Evolutionary conservation across 2,797 vertebrate species (phyloP).

Genomic region (Enteromius unitaeniatus): DNA sequence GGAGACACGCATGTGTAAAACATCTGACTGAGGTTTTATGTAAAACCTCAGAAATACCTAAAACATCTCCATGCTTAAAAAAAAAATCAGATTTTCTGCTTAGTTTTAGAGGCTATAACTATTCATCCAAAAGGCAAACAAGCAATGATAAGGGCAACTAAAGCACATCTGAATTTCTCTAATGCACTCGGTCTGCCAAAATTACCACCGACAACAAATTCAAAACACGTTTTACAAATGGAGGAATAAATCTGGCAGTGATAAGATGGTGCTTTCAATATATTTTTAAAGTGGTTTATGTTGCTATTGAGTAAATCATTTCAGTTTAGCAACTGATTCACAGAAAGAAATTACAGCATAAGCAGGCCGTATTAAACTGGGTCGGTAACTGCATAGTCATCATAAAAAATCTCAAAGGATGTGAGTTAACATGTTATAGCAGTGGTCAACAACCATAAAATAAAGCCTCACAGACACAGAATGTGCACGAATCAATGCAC

Average conservation of each 20-base stretch:
- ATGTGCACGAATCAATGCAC: not conserved
- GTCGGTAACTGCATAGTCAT: conserved; percentile 10
- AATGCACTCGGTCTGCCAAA: conserved; percentile 26
- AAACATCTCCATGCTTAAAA: not conserved
- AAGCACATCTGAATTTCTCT: conserved; percentile 17
- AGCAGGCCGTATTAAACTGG: not conserved
- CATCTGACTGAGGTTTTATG: conserved; percentile 25
- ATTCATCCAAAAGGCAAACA: conserved; percentile 13
- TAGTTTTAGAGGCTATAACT: not conserved
- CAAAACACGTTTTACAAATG: conserved; percentile 33
- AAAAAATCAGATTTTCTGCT: not conserved
- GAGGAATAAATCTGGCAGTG: conserved; percentile 26
- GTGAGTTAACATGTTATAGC: conserved; percentile 15
- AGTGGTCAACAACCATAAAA: not conserved
- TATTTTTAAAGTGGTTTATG: conserved; percentile 16
- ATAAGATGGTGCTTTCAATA: conserved; percentile 10
- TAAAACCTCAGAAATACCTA: not conserved
- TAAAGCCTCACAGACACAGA: not conserved
- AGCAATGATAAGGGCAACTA: conserved; percentile 7
- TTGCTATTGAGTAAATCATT: conserved; percentile 3
- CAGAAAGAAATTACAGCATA: conserved; percentile 15
- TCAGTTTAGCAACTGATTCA: conserved; percentile 9
- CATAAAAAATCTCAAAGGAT: conserved; percentile 26
- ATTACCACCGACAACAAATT: conserved; percentile 13
- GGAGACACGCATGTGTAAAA: not conserved